Evolutionary conservation across 1,140 invertebrate species (phyloP), one percentile per base, ranked within the genome.

Genomic region (Bombus confusus): DNA sequence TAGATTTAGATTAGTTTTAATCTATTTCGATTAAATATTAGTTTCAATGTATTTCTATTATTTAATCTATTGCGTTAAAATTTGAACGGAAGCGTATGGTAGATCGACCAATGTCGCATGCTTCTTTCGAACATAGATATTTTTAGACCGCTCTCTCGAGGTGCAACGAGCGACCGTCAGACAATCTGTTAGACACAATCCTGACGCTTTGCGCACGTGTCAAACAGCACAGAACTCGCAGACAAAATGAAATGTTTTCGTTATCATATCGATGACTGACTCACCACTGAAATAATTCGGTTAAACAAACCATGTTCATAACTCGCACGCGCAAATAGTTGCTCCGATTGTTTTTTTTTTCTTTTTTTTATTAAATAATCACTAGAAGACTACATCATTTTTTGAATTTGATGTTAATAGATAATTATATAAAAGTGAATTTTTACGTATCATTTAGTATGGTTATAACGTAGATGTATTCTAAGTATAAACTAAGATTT

Each of bases 101-200:
- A 85, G 80, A 79, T 89, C 34, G 72, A 57, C 83, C 69, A 88
- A 83, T 83, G 79, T 59, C 77, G 69, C 57, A 37, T 87, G 37
- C 66, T 68, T 71, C 71, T 41, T 62, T 85, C 43, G 31, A 62
- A 52, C 25, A 6, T 87, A 87, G 13, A 10, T 88, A 91, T 90
- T 89, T 88, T 86, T 64, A 81, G 83, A 84, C 39, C 41, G 86
- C 47, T 82, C 74, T 18, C 62, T 72, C 41, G 71, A 59, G 59
- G 47, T 77, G 68, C 74, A 80, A 74, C 78, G 52, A n/a, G n/a
- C 72, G 52, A 28, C 31, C 37, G 13, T 88, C 76, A 86, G 88
- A 89, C 80, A 68, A 86, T 86, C 62, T 52, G 83, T 88, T 83
- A 86, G 88, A 88, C 87, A 83, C 59, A 66, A 59, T 77, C 75